phyloP scores from a whole-genome alignment of 2,113 vertebrate genomes.

The Eclectus roratus region DNA sequence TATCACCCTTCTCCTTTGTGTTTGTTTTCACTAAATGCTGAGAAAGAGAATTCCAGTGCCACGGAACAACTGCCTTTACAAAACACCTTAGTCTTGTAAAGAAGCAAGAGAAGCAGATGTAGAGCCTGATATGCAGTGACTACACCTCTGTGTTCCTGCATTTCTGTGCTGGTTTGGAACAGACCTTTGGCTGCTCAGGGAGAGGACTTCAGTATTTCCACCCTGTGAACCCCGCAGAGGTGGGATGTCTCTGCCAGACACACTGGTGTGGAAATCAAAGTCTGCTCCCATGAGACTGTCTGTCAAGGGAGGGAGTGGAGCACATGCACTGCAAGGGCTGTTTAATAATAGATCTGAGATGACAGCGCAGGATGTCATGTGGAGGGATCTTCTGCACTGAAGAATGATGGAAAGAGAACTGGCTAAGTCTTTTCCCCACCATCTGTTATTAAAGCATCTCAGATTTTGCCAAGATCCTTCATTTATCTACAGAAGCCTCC shows the following conservation, averaged over 20 bases:
- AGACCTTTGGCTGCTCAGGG: neutral
- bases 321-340: rapidly evolving
- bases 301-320: neutral
- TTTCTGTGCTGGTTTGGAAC: neutral
- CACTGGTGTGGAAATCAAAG: rapidly evolving
- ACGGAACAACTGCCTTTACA: neutral
- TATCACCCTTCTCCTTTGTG: neutral
- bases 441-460: constrained; percentile 36
- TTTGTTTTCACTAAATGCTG: neutral
- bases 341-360: neutral
- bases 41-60: neutral
- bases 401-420: neutral
- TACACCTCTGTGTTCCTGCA: neutral
- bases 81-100: neutral
- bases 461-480: constrained; percentile 37
- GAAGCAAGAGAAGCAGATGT: neutral
- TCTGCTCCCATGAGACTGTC: neutral
- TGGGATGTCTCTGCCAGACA: neutral
- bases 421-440: neutral
- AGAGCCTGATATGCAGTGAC: neutral
- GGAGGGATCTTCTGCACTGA: neutral
- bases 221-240: rapidly evolving
- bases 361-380: neutral
- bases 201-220: neutral
- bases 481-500: neutral